These are phyloP conservation scores for Shinisaurus crocodilurus DNA, from an alignment of 2,113 vertebrate genomes.

Conservation along the genomic window DNA sequence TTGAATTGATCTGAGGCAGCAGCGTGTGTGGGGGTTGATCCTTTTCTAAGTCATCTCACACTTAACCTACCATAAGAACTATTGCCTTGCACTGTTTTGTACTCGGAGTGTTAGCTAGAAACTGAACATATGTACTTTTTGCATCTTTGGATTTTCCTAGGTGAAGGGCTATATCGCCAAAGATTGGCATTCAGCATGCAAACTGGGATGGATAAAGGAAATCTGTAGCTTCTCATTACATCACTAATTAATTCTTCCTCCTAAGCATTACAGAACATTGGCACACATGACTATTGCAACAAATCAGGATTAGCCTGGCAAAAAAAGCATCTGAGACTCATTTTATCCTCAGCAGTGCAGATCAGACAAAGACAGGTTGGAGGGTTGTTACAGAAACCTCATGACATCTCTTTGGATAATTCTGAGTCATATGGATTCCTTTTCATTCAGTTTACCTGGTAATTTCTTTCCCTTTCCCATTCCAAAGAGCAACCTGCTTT, in stretches of 20 bases:
- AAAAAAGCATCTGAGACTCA: neutral
- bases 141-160: neutral
- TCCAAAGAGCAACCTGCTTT: neutral
- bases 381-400: neutral
- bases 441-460: neutral
- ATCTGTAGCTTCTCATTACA: constrained; percentile 25
- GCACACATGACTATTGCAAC: constrained; percentile 14
- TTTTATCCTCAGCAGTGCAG: neutral
- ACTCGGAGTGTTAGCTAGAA: neutral
- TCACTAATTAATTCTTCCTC: constrained; percentile 9
- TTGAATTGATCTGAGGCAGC: no score
- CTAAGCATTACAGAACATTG: constrained; percentile 36
- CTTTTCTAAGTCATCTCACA: neutral
- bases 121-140: constrained; percentile 24
- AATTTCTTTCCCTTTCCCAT: neutral
- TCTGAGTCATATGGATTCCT: neutral
- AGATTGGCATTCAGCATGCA: constrained; percentile 16
- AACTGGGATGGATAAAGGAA: constrained; percentile 22
- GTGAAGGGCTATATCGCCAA: neutral
- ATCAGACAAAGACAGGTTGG: neutral
- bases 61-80: neutral
- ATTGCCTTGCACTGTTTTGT: neutral
- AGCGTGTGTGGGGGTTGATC: neutral
- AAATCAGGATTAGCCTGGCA: constrained; percentile 30
- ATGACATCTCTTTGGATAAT: constrained; percentile 8